phyloP scores from a whole-genome alignment of 2,797 vertebrate genomes.

The Gila robusta region DNA sequence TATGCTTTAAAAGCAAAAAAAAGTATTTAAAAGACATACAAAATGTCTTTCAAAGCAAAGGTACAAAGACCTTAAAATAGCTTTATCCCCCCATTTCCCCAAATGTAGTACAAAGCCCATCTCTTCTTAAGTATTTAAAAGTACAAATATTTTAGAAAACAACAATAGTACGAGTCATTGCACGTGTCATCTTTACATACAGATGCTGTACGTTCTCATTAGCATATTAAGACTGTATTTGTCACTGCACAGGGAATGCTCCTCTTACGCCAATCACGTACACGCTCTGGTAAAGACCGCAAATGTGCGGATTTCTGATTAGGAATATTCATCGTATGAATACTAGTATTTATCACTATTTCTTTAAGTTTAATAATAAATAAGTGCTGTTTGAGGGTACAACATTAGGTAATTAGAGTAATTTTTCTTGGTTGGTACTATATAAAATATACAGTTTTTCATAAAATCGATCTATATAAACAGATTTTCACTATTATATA shows the following conservation, averaged over 20 bases:
- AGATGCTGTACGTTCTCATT: slow-evolving; percentile 6
- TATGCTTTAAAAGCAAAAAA: slow-evolving; percentile 30
- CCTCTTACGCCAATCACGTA: neutral
- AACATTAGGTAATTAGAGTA: slow-evolving; percentile 35
- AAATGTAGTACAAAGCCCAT: slow-evolving; percentile 79
- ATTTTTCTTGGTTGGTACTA: slow-evolving; percentile 34
- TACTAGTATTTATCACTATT: slow-evolving; percentile 41
- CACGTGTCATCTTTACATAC: slow-evolving; percentile 76
- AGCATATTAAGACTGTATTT: slow-evolving; percentile 46
- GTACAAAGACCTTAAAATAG: slow-evolving; percentile 76
- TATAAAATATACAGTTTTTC: slow-evolving; percentile 59
- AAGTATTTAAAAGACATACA: neutral
- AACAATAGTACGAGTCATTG: slow-evolving; percentile 93
- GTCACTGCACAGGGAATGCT: slow-evolving; percentile 44
- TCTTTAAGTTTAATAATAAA: slow-evolving; percentile 55
- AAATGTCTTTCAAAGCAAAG: slow-evolving; percentile 52
- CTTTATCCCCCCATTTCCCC: slow-evolving; percentile 60
- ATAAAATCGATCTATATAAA: slow-evolving; percentile 50
- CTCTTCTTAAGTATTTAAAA: slow-evolving; percentile 80
- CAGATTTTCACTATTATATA: slow-evolving; percentile 36
- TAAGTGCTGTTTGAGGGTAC: slow-evolving; percentile 57
- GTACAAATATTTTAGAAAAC: slow-evolving; percentile 97
- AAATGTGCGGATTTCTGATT: slow-evolving; percentile 30
- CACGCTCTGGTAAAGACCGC: neutral
- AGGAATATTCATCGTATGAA: slow-evolving; percentile 44